These are phyloP conservation scores for Chloroceryle aenea DNA, from an alignment of 2,113 vertebrate genomes.

Conservation along the genomic window DNA sequence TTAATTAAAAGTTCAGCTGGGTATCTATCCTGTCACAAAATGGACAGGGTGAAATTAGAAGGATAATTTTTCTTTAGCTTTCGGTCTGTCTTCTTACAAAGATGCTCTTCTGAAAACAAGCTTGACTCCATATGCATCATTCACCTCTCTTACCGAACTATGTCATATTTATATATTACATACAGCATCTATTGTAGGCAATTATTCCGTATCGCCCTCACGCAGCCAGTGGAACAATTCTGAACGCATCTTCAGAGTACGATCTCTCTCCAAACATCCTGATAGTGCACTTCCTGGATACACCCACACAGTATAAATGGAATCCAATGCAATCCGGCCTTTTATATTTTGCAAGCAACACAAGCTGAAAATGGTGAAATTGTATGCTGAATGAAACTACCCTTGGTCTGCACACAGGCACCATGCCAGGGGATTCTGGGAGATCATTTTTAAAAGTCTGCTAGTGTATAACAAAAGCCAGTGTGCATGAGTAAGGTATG, in stretches of 20 bases:
- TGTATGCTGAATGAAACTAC: background rate
- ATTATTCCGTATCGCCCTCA: background rate
- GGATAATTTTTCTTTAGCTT: background rate
- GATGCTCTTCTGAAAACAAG: background rate
- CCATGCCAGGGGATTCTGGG: slow-evolving; percentile 35
- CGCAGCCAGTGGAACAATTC: slow-evolving; percentile 11
- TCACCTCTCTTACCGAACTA: background rate
- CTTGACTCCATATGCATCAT: background rate
- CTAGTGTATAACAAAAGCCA: slow-evolving; percentile 50
- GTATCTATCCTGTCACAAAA: background rate
- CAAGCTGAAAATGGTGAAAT: slow-evolving; percentile 13
- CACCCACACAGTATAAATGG: slow-evolving; percentile 42
- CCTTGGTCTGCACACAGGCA: background rate
- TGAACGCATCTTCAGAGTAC: background rate
- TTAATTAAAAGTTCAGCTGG: background rate
- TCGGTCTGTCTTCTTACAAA: background rate
- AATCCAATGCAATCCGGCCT: slow-evolving; percentile 10
- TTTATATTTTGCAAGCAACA: slow-evolving; percentile 38
- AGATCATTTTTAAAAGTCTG: slow-evolving; percentile 21
- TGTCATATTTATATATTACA: background rate
- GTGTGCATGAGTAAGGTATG: slow-evolving; percentile 9
- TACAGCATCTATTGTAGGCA: background rate
- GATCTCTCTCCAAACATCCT: slow-evolving; percentile 61
- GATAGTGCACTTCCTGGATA: slow-evolving; percentile 53
- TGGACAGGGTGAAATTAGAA: background rate